Conservation (phyloP, 2,888 invertebrate genomes). For the Latheticus oryzae region DNA sequence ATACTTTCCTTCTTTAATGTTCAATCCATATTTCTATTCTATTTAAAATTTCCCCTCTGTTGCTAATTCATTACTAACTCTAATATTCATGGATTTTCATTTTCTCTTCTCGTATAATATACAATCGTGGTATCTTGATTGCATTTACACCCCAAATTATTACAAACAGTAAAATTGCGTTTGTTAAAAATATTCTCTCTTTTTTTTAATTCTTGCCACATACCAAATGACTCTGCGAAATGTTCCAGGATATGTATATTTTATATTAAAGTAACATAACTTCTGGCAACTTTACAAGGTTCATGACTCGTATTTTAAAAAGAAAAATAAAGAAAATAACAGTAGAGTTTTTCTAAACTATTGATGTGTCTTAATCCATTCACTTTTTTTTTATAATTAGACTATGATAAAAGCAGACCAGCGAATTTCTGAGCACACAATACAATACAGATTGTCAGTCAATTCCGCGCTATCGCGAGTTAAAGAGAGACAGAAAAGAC, state of each 20-base stretch:
- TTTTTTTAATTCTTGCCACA: no score
- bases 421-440: conserved; percentile 17
- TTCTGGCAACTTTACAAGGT: no score
- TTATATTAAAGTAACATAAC: no score
- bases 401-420: conserved; percentile 16
- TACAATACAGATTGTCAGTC: conserved; percentile 34
- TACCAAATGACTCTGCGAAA: no score
- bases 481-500: conserved; percentile 31
- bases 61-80: conserved; percentile 18
- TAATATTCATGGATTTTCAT: conserved; percentile 23
- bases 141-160: conserved; percentile 13
- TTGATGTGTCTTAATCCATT: conserved; percentile 18
- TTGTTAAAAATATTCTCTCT: no score
- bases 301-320: no score
- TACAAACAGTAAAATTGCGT: no score
- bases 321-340: no score
- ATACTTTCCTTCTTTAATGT: not conserved
- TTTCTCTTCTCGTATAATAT: conserved; percentile 13
- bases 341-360: no score
- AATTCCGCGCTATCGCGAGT: conserved; percentile 13
- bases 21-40: conserved; percentile 4
- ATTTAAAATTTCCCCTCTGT: conserved; percentile 20
- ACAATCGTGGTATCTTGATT: conserved; percentile 13
- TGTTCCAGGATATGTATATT: no score
- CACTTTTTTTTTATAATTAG: conserved; percentile 27